Conservation (phyloP, 2,797 vertebrate species). For the Acanthurus lineatus region DNA sequence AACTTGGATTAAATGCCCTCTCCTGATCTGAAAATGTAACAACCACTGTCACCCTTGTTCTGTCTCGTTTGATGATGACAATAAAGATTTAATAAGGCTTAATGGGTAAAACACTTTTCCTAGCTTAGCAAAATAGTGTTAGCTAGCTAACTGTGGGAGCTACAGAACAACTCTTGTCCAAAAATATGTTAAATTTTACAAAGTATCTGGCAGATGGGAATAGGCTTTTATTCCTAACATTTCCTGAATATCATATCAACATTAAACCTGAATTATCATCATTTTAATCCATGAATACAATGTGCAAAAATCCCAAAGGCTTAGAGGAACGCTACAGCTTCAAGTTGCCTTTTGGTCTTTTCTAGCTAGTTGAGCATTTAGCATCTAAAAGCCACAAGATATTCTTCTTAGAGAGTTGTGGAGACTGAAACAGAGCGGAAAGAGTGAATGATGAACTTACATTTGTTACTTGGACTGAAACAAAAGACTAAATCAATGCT, state of each 20-base stretch:
- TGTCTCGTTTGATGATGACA: neutral
- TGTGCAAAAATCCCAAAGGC: no score
- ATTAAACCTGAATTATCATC: neutral
- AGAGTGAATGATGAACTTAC: neutral
- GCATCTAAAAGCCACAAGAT: neutral
- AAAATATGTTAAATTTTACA: neutral
- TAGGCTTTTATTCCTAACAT: neutral
- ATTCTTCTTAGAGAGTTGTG: neutral
- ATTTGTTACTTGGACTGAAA: neutral
- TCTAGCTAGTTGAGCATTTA: neutral
- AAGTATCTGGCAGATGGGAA: neutral
- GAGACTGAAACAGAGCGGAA: conserved; percentile 2
- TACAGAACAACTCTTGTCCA: neutral
- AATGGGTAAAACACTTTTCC: neutral
- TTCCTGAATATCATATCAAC: neutral
- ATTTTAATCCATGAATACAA: no score
- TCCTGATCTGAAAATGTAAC: no score
- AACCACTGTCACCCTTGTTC: no score
- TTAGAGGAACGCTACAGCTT: no score
- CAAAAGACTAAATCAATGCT: neutral
- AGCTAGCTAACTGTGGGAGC: neutral
- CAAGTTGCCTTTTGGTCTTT: no score
- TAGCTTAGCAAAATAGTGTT: neutral
- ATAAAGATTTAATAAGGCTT: neutral
- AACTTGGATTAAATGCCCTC: no score